phyloP scores from a whole-genome alignment of 2,113 vertebrate genomes.

The Amphilophus citrinellus region DNA sequence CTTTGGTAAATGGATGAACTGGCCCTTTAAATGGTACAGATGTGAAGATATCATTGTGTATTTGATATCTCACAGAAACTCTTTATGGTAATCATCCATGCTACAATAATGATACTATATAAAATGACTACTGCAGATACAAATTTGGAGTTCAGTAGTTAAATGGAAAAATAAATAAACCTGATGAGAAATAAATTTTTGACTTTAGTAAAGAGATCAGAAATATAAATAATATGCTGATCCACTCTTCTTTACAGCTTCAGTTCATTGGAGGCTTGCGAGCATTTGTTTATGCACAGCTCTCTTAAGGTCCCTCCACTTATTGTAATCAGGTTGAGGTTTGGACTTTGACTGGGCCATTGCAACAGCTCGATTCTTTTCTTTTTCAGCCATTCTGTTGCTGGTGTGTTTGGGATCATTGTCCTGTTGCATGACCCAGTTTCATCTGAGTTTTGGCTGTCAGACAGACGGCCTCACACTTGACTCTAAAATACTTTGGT shows the following conservation, averaged over 20 bases:
- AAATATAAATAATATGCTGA: too few species aligned
- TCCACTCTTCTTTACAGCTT: background rate
- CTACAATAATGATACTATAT: background rate
- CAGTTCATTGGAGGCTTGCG: background rate
- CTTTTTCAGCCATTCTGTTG: background rate
- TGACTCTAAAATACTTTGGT: background rate
- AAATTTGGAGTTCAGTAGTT: background rate
- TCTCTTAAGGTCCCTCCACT: background rate
- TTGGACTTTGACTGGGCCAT: background rate
- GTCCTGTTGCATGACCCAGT: background rate
- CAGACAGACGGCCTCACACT: background rate
- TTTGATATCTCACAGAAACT: background rate
- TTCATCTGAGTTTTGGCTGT: background rate
- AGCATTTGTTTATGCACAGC: background rate
- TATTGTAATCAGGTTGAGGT: background rate
- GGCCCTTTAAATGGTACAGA: background rate
- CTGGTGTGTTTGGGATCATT: background rate
- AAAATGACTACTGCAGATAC: background rate
- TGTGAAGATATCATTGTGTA: background rate
- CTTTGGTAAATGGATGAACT: background rate
- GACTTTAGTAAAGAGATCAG: background rate
- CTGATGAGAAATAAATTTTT: background rate
- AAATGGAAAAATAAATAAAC: background rate
- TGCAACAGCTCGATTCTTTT: background rate
- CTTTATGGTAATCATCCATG: background rate